phyloP scores from a whole-genome alignment of 2,888 invertebrate genomes.

The Lymantria monacha region DNA sequence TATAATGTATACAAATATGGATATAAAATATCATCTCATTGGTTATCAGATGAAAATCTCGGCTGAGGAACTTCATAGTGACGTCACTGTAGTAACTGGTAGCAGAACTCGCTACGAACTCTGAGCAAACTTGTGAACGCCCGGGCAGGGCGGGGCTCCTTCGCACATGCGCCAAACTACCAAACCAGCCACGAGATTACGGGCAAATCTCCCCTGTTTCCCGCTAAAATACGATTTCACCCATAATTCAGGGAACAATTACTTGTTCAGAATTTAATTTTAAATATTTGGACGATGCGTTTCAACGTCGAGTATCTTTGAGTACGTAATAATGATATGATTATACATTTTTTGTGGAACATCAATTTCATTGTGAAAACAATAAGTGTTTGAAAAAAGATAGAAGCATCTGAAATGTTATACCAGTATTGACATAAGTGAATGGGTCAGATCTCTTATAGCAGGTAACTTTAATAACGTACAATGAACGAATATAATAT shows the following conservation, averaged over 20 bases:
- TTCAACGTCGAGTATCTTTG: slow-evolving; percentile 29
- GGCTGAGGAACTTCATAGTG: not conserved
- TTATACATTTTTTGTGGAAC: slow-evolving; percentile 12
- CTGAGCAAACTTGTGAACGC: slow-evolving; percentile 25
- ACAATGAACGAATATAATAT: too few species aligned
- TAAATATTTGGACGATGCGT: slow-evolving; percentile 42
- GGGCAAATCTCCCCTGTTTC: slow-evolving; percentile 14
- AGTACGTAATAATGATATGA: slow-evolving; percentile 21
- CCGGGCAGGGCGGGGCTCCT: slow-evolving; percentile 71
- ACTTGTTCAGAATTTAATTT: slow-evolving; percentile 54
- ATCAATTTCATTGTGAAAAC: not conserved
- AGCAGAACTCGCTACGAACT: slow-evolving; percentile 23
- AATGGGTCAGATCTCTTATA: too few species aligned
- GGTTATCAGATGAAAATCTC: not conserved
- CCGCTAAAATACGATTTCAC: slow-evolving; percentile 39
- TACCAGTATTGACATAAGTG: not conserved
- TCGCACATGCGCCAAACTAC: slow-evolving; percentile 57
- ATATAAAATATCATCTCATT: too few species aligned
- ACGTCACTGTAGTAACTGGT: slow-evolving; percentile 14
- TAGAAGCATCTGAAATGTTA: not conserved
- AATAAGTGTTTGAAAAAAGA: not conserved
- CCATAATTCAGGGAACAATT: slow-evolving; percentile 57
- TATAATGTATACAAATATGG: too few species aligned
- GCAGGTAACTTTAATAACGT: too few species aligned
- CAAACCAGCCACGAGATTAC: slow-evolving; percentile 12